These are phyloP conservation scores for Bombus waltoni DNA, from an alignment of 1,140 invertebrate genomes.

Conservation along the genomic window DNA sequence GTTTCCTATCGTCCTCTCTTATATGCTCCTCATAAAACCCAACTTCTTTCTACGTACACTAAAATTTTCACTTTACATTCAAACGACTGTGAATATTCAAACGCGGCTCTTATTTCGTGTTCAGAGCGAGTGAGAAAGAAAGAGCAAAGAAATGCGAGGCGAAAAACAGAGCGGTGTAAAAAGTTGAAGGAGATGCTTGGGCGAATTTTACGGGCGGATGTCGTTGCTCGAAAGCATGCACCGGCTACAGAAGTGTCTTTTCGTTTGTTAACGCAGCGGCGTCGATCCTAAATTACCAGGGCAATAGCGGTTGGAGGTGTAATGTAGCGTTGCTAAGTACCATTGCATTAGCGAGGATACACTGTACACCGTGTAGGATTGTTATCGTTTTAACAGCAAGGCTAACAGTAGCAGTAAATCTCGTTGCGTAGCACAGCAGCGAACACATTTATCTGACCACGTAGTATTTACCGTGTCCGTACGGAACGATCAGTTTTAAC, in stretches of 20 bases:
- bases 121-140: not conserved
- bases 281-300: constrained; percentile 35
- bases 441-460: constrained; percentile 21
- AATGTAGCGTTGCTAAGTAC: constrained; percentile 45
- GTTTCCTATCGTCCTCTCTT: not conserved
- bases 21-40: not conserved
- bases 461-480: not conserved
- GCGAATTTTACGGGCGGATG: not conserved
- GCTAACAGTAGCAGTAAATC: constrained; percentile 35
- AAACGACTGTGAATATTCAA: constrained; percentile 1
- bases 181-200: not conserved
- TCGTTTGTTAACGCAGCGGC: constrained; percentile 6
- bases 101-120: not conserved
- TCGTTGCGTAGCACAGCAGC: not conserved
- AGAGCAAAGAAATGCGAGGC: not conserved
- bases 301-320: constrained; percentile 27
- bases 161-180: not conserved
- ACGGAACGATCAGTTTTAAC: constrained; percentile 32
- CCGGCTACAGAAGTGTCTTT: constrained; percentile 16
- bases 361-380: constrained; percentile 26
- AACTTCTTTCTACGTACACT: not conserved
- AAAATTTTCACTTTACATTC: not conserved
- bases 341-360: constrained; percentile 40
- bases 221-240: not conserved
- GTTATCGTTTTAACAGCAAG: constrained; percentile 43